Conservation (phyloP, 1,140 invertebrate genomes). For the Microplitis mediator region DNA sequence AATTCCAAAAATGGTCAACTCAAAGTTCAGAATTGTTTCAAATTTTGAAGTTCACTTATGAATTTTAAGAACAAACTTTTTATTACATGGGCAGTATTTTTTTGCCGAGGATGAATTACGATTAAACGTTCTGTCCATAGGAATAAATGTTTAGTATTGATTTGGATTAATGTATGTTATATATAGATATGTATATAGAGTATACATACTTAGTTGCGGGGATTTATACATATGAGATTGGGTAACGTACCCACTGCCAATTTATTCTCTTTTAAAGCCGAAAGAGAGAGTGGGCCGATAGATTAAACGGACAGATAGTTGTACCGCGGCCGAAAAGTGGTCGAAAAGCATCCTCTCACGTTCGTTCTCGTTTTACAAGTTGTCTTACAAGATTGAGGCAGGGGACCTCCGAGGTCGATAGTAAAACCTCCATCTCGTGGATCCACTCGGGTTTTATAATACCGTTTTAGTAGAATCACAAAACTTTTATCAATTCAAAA, state of each 20-base stretch:
- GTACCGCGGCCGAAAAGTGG: conserved; percentile 28
- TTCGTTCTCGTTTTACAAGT: conserved; percentile 59
- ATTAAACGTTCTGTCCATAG: too few species aligned
- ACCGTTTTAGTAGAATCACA: not conserved
- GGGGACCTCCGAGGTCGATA: conserved; percentile 45
- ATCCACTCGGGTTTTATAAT: not conserved
- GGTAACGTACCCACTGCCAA: conserved; percentile 11
- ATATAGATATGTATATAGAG: conserved; percentile 32
- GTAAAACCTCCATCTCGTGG: not conserved
- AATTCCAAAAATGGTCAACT: too few species aligned
- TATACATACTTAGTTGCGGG: conserved; percentile 27
- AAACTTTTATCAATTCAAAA: not conserved
- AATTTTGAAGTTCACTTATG: too few species aligned
- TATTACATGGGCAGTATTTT: too few species aligned
- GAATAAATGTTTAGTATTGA: too few species aligned
- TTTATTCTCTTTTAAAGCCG: conserved; percentile 15
- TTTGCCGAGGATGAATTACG: too few species aligned
- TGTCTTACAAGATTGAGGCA: conserved; percentile 59
- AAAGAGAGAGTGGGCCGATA: conserved; percentile 35
- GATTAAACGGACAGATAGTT: conserved; percentile 50
- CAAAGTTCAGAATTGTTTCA: too few species aligned
- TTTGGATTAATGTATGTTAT: too few species aligned
- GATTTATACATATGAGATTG: not conserved
- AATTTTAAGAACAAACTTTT: too few species aligned
- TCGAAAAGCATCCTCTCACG: conserved; percentile 40